Base-by-base conservation (phyloP, 2,888 invertebrate genomes). In the Phyllotreta striolata region DNA sequence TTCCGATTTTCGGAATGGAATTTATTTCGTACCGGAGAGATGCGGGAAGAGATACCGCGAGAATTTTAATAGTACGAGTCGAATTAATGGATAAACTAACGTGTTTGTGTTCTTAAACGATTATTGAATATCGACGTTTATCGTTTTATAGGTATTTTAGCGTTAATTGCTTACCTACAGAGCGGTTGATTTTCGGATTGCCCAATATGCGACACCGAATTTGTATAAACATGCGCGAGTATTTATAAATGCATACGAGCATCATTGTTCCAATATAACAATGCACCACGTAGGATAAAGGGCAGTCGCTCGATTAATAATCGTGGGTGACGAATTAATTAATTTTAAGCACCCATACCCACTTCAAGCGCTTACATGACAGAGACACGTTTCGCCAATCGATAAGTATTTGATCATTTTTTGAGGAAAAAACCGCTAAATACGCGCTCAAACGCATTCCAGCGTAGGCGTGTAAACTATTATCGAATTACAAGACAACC, bases 251-350 rank as follows among this genome's bases (percentile, higher is more conserved):
- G 70, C 71, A 72, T 70, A 70, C 68, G 65, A 72, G 68, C 72
- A 71, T 74, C 72, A 74, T 74, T 74, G 74, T 74, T 73, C 65
- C 66, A 72, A 70, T 72, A 72, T 72, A 67, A 74, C 74, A 74
- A 74, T 74, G 65, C 71, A 63, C 63, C 66, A 67, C 66, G 72
- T 73, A 71, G 72, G 72, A 70, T 62, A 10, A 55, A 67, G 66
- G 67, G 67, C 67, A 66, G 54, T 57, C 56, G 65, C 56, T 64
- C 58, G 60, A 40, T 66, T 66, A 68, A 66, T 14, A 34, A 37
- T 43, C 43, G 62, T 62, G 62, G 62, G 62, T 51, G 40, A 40
- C 43, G 62, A 56, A 62, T 62, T 35, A 49, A 51, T 43, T 61
- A n/a, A 44, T 24, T 13, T 12, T n/a, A 24, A 24, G 24, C 24